Conservation (phyloP, 2,113 vertebrate species). For the Brachionichthys hirsutus region DNA sequence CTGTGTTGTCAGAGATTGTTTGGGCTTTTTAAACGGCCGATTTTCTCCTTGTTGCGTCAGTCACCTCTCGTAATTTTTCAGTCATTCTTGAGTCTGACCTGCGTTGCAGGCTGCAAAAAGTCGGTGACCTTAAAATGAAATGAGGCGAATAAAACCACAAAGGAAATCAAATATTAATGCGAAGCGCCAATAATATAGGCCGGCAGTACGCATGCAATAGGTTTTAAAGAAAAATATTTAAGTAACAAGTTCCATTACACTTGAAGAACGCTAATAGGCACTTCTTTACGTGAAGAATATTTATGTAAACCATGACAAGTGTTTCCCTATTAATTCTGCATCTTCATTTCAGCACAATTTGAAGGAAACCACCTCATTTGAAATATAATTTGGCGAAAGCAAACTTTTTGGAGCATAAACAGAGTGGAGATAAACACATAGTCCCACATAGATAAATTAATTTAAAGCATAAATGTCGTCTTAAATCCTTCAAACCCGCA, state of each 20-base stretch:
- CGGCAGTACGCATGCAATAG: constrained; percentile 1
- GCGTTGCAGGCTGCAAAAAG: constrained; percentile 23
- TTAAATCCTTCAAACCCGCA: constrained; percentile 43
- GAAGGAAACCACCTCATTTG: constrained; percentile 16
- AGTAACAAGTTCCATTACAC: no score
- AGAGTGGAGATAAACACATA: constrained; percentile 29
- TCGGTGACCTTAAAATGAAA: constrained; percentile 32
- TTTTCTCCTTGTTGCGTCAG: constrained; percentile 74
- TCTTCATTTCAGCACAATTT: not conserved
- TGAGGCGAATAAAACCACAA: constrained; percentile 13
- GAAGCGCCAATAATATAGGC: not conserved
- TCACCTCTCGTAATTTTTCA: constrained; percentile 65
- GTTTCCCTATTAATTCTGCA: not conserved
- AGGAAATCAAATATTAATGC: constrained; percentile 3
- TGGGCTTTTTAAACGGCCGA: constrained; percentile 72
- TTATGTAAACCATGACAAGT: constrained; percentile 2
- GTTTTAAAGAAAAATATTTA: not conserved
- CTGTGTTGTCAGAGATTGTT: constrained; percentile 76
- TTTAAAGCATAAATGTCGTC: constrained; percentile 46
- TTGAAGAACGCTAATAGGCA: no score
- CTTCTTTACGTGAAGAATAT: not conserved
- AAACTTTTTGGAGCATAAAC: constrained; percentile 19
- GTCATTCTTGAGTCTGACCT: constrained; percentile 46
- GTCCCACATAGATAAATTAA: constrained; percentile 27
- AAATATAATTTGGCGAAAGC: constrained; percentile 25